A percentile compares a stretch with the other conserved stretches of the same genome.
These are phyloP conservation scores for Sinelater perroti DNA, from an alignment of 2,888 invertebrate species.

Conservation along the genomic window DNA sequence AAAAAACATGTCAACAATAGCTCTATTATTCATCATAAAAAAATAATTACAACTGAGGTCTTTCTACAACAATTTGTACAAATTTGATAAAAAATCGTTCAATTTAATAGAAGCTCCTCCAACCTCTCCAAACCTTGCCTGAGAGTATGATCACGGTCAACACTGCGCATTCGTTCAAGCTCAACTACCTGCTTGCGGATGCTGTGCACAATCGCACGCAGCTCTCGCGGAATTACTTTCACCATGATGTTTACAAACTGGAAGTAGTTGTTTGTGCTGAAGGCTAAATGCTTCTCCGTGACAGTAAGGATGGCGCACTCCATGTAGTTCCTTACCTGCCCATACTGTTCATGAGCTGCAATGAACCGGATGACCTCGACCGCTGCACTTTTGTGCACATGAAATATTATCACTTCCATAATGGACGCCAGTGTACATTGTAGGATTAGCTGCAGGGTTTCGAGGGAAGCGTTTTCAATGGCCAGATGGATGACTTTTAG, in stretches of 20 bases:
- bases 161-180: constrained; percentile 61
- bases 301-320: constrained; percentile 49
- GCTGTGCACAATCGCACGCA: constrained; percentile 52
- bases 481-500: constrained; percentile 51
- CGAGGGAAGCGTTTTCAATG: constrained; percentile 45
- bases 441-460: constrained; percentile 40
- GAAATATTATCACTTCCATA: constrained; percentile 56
- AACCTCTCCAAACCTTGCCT: constrained; percentile 55
- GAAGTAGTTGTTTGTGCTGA: constrained; percentile 59
- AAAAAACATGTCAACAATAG: no score
- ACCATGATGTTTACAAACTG: constrained; percentile 55
- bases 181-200: constrained; percentile 57
- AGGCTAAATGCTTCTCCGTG: constrained; percentile 61
- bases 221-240: constrained; percentile 53
- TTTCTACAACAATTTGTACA: no score
- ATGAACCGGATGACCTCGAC: constrained; percentile 51
- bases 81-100: no score
- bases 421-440: constrained; percentile 49
- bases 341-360: constrained; percentile 45
- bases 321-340: constrained; percentile 49
- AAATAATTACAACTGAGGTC: no score
- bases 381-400: constrained; percentile 50
- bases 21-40: no score
- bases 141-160: constrained; percentile 60
- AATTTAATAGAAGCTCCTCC: constrained; percentile 41